Conservation (phyloP, 2,888 invertebrate genomes). For the Polydrusus tereticollis region DNA sequence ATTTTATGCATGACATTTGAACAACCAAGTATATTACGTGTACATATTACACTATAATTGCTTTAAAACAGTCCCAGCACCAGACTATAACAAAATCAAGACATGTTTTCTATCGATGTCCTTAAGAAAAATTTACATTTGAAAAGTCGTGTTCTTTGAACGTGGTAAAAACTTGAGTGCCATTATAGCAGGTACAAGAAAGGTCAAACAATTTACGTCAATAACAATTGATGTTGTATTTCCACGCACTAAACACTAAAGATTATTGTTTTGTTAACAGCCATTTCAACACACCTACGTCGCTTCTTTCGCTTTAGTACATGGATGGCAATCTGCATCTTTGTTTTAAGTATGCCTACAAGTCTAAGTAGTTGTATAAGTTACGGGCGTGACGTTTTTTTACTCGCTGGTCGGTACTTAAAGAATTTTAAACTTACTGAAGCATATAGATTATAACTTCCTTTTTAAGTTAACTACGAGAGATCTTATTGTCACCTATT, state of each 20-base stretch:
- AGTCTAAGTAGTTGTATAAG: background rate
- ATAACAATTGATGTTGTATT: conserved; percentile 29
- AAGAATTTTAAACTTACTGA: no score
- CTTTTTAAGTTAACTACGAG: no score
- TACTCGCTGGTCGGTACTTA: background rate
- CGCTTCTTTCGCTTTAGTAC: conserved; percentile 1
- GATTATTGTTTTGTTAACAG: conserved; percentile 43
- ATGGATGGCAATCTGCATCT: background rate
- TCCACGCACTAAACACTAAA: conserved; percentile 29
- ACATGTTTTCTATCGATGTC: no score
- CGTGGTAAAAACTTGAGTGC: background rate
- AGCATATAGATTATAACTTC: no score
- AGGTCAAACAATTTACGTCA: conserved; percentile 10
- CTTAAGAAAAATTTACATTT: no score
- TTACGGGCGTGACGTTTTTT: background rate
- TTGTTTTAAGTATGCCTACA: background rate
- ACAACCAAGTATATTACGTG: no score
- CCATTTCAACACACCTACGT: conserved; percentile 26
- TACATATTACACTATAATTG: no score
- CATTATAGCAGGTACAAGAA: background rate
- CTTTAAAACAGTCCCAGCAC: no score
- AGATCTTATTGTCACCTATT: no score
- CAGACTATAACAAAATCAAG: no score
- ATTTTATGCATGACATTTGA: no score
- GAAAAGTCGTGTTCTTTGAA: background rate